Evolutionary conservation across 1,140 invertebrate species (phyloP).

Genomic region (Mactra quadrangularis): DNA sequence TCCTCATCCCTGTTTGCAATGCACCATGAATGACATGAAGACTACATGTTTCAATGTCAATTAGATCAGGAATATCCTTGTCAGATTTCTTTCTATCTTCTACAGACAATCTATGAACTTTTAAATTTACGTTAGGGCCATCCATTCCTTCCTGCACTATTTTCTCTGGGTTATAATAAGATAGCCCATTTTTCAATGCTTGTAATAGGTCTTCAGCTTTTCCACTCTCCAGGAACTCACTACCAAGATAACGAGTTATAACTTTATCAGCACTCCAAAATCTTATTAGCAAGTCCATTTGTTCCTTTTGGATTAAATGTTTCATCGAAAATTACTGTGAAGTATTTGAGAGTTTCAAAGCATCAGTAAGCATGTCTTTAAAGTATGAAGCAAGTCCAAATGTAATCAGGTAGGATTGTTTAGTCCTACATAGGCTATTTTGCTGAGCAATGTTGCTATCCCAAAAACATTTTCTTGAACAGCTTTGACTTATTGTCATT

Average conservation of each 20-base stretch:
- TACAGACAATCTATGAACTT: neutral
- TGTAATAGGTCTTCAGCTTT: neutral
- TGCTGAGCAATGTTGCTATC: slow-evolving; percentile 1
- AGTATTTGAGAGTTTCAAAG: neutral
- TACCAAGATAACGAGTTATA: neutral
- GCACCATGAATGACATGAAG: slow-evolving; percentile 10
- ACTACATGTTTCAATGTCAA: slow-evolving; percentile 9
- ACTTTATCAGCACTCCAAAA: neutral
- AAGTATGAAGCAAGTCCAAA: slow-evolving; percentile 14
- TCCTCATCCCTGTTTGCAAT: neutral
- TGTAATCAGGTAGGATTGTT: neutral
- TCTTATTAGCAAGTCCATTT: slow-evolving; percentile 10
- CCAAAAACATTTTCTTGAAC: slow-evolving; percentile 10
- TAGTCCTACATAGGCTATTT: neutral
- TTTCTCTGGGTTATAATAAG: neutral
- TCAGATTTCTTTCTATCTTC: slow-evolving; percentile 18
- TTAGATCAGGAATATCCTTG: neutral
- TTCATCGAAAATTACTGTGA: slow-evolving; percentile 30
- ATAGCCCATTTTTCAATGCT: neutral
- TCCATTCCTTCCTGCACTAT: neutral
- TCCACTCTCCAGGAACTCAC: slow-evolving; percentile 1
- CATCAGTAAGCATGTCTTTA: neutral
- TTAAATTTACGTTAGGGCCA: slow-evolving; percentile 10
- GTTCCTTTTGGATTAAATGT: slow-evolving; percentile 16
- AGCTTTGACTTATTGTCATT: neutral